Conservation (phyloP, 2,797 vertebrate species). For the Calcarius lapponicus region DNA sequence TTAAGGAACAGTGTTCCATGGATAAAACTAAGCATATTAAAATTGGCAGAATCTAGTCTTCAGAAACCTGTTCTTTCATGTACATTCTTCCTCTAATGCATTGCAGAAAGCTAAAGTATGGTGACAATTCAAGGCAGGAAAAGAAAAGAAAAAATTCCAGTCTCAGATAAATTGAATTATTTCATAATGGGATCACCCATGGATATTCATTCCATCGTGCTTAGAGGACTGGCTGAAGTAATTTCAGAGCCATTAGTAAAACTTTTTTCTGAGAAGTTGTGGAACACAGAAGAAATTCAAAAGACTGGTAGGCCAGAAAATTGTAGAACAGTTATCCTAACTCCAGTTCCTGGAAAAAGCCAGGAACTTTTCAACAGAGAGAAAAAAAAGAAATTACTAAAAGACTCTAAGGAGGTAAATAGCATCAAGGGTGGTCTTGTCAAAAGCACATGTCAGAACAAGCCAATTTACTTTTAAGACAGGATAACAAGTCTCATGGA, state of each 20-base stretch:
- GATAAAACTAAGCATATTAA: neutral
- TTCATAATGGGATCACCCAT: neutral
- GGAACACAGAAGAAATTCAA: neutral
- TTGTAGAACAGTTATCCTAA: neutral
- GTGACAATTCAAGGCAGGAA: neutral
- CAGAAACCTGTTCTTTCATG: neutral
- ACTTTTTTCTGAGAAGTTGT: neutral
- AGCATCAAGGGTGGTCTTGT: neutral
- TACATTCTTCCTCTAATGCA: neutral
- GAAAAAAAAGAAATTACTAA: neutral
- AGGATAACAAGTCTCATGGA: neutral
- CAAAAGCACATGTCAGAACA: neutral
- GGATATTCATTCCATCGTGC: neutral
- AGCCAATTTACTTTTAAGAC: neutral
- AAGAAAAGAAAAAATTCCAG: neutral
- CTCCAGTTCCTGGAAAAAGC: neutral
- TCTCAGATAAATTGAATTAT: neutral
- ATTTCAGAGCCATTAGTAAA: neutral
- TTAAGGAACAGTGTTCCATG: neutral
- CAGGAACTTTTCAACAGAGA: neutral
- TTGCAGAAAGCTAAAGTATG: neutral
- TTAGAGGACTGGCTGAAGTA: neutral
- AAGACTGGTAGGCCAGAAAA: neutral
- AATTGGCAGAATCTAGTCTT: neutral
- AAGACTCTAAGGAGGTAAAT: neutral